Conservation (phyloP, 2,113 vertebrate genomes). For the Mobula birostris region DNA sequence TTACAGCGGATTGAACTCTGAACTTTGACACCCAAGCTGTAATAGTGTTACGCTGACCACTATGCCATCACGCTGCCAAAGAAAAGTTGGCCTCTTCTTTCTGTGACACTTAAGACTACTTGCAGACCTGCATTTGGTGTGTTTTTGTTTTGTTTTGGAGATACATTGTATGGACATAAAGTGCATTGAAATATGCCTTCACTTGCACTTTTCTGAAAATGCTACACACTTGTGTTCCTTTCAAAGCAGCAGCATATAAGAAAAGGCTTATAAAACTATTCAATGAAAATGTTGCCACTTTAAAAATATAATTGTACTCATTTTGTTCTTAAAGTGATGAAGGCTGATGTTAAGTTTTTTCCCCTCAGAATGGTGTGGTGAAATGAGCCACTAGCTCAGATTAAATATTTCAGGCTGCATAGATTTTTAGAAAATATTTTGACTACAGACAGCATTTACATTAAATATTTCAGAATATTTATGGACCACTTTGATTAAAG, state of each 20-base stretch:
- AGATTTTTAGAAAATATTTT: not conserved
- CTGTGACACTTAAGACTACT: not conserved
- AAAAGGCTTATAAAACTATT: not conserved
- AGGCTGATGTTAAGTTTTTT: not conserved
- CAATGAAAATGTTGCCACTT: not conserved
- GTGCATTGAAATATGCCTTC: not conserved
- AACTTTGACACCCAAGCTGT: no score
- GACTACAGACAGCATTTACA: not conserved
- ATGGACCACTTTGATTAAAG: not conserved
- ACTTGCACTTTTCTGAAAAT: not conserved
- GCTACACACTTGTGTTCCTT: no score
- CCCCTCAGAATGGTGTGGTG: no score
- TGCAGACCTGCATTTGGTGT: not conserved
- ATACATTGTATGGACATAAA: not conserved
- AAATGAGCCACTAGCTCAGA: not conserved
- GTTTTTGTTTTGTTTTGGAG: not conserved
- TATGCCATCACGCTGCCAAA: no score
- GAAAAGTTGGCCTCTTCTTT: not conserved
- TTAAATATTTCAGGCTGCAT: no score
- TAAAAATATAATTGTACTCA: not conserved
- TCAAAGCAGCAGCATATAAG: not conserved
- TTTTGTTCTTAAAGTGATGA: not conserved
- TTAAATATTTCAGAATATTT: conserved; percentile 7
- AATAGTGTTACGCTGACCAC: no score
- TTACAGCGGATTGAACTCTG: no score